Conservation (phyloP, 2,113 vertebrate species). For the Cinclus cinclus region DNA sequence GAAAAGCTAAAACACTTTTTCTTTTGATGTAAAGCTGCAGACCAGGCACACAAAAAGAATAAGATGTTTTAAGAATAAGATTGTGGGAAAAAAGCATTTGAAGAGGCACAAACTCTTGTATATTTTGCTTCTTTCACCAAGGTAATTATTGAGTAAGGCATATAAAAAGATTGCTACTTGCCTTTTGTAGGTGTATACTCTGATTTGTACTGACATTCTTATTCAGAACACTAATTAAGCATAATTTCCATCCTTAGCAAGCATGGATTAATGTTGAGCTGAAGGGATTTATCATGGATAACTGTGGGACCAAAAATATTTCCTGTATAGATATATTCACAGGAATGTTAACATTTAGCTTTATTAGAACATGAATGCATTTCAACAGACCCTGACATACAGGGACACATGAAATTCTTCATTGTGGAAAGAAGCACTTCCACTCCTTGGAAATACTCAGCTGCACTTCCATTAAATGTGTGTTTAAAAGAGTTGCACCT, state of each 20-base stretch:
- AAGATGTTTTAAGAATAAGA: not conserved
- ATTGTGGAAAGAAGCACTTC: not conserved
- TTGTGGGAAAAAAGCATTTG: not conserved
- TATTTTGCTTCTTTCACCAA: not conserved
- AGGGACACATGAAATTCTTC: not conserved
- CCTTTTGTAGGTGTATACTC: not conserved
- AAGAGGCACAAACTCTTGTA: not conserved
- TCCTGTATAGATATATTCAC: not conserved
- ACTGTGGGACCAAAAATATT: not conserved
- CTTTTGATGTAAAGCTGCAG: not conserved
- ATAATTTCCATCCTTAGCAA: not conserved
- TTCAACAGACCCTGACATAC: not conserved
- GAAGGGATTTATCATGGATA: not conserved
- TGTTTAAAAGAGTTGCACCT: not conserved
- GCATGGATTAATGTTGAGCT: not conserved
- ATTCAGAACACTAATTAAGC: not conserved
- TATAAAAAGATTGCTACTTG: not conserved
- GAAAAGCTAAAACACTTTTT: not conserved
- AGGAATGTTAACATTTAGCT: not conserved
- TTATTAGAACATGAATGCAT: not conserved
- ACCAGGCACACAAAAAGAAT: not conserved
- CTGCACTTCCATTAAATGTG: not conserved
- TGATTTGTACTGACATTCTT: not conserved
- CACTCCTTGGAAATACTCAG: not conserved
- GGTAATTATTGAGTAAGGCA: not conserved